Evolutionary conservation across 2,888 invertebrate genomes (phyloP), one percentile per base, ranked within the genome.

Genomic region (Epinotia bilunana): DNA sequence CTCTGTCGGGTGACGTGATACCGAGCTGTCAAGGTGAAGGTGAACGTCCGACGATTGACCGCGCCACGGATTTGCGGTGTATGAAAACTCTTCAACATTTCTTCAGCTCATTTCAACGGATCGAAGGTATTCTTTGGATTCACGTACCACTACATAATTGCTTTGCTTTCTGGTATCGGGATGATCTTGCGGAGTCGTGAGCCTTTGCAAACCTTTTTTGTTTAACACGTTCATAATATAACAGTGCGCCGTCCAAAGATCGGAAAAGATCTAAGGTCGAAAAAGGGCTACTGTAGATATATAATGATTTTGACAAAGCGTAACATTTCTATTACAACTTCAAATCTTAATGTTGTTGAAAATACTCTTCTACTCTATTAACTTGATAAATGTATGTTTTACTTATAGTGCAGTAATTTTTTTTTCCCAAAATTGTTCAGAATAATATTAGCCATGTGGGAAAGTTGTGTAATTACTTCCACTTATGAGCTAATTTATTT

Each of bases 11-110:
- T 73, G 68, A 69, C 68, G 71, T 57, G 55, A 72, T 75, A 61
- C 55, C 57, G 18, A 72, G 61, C 61, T 75, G 74, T 75, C 71
- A 75, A 72, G 75, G 71, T 72, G 75, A 75, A 75, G 75, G 69
- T 75, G 75, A 75, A 75, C 53, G 74, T 60, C 71, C 71, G 61
- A 70, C 43, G 58, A 23, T 46, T 49, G 75, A 61, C 71, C 65
- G 72, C 72, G 75, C 75, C 71, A 67, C 72, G 55, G 67, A 65
- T 72, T 75, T 46, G 62, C 33, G 55, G 65, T 67, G 55, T 67
- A 75, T 67, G 55, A 75, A 72, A 63, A 46, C 63, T 75, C 49
- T 72, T 53, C 67, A 46, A 49, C 39, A 16, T 60, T 61, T 60
- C 33, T 73, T 67, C 60, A 20, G 5, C 43, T 58, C 43, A 55